phyloP scores from a whole-genome alignment of 2,113 vertebrate genomes.

The Glaucidium brasilianum region DNA sequence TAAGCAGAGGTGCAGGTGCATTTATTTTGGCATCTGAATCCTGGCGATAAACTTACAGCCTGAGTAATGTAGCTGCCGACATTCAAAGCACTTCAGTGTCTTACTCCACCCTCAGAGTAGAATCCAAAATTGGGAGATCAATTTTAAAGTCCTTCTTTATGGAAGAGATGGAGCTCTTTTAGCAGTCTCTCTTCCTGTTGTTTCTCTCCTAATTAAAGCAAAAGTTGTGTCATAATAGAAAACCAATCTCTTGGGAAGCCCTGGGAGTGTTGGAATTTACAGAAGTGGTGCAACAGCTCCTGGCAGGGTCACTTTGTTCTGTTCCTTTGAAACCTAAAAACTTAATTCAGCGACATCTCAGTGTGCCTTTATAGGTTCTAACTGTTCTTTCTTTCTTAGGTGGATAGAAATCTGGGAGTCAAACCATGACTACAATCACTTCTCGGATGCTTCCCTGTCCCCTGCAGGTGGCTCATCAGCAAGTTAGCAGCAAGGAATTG shows the following conservation, averaged over 20 bases:
- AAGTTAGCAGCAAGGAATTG: neutral
- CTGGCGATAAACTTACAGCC: neutral
- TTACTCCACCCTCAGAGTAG: neutral
- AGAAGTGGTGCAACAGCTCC: neutral
- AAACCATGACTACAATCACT: slow-evolving; percentile 43
- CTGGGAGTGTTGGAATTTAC: neutral
- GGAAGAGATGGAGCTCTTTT: neutral
- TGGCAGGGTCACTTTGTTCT: neutral
- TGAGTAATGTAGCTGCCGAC: neutral
- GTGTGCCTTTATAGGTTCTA: neutral
- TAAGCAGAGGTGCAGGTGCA: neutral
- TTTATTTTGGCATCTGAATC: neutral
- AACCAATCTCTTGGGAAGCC: neutral
- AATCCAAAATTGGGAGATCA: neutral
- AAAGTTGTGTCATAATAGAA: neutral
- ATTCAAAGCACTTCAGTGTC: neutral
- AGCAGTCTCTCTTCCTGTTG: neutral
- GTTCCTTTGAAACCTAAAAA: neutral
- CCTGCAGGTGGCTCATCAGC: neutral
- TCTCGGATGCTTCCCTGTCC: slow-evolving; percentile 36
- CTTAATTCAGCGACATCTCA: neutral
- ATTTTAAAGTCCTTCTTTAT: neutral
- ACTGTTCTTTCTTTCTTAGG: slow-evolving; percentile 68
- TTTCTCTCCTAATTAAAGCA: neutral
- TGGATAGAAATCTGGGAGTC: slow-evolving; percentile 71